Conservation (phyloP, 1,140 invertebrate species). For the Asbolus verrucosus region DNA sequence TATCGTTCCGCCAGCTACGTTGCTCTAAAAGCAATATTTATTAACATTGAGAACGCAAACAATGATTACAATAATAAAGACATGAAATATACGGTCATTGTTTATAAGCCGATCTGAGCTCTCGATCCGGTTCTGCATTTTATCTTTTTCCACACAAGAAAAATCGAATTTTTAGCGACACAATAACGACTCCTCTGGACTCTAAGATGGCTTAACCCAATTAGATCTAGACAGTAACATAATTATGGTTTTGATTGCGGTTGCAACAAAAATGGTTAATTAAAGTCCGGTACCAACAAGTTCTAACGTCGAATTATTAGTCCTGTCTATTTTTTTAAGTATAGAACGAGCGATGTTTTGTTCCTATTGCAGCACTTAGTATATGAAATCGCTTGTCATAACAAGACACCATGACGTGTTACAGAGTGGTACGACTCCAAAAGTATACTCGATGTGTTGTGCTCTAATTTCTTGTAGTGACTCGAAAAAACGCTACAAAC, state of each 20-base stretch:
- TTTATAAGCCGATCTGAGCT: not conserved
- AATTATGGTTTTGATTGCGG: not conserved
- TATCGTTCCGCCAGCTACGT: constrained; percentile 48
- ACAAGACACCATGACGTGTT: constrained; percentile 50
- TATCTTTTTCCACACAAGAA: too few species aligned
- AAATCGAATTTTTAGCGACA: too few species aligned
- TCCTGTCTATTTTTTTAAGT: not conserved
- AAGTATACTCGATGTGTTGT: constrained; percentile 11
- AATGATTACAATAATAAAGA: constrained; percentile 3
- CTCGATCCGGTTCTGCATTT: too few species aligned
- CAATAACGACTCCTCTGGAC: too few species aligned
- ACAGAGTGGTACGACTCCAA: constrained; percentile 46
- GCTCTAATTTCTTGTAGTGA: constrained; percentile 29
- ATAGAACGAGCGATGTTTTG: constrained; percentile 1
- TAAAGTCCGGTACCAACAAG: constrained; percentile 25
- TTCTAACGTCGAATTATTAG: constrained; percentile 4
- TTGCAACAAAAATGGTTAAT: constrained; percentile 20
- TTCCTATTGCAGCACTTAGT: not conserved
- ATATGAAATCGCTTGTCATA: constrained; percentile 37
- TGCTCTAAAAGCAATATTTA: constrained; percentile 39
- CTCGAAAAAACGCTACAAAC: constrained; percentile 32
- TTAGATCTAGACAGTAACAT: too few species aligned
- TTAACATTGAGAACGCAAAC: constrained; percentile 40
- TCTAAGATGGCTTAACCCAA: too few species aligned
- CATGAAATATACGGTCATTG: not conserved